Base-by-base conservation (phyloP, 1,140 invertebrate species). In the Drepana arcuata region DNA sequence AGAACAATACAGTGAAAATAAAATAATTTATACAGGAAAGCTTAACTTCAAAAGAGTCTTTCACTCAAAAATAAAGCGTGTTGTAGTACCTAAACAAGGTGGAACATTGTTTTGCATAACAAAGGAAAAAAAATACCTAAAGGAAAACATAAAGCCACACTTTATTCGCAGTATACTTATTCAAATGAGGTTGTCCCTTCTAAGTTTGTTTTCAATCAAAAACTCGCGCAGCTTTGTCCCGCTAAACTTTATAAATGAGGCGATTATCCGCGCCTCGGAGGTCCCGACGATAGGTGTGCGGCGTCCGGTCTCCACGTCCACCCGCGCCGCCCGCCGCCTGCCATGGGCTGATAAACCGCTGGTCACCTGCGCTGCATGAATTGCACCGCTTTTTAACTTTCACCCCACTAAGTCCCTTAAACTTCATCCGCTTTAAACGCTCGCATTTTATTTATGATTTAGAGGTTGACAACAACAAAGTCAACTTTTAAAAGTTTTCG, bases 171-270 rank as follows among this genome's bases (percentile, higher is more conserved):
- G 69, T 77, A 82, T 82, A 82, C 78, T 82, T 82, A 82, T 82
- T 82, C 74, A 82, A 82, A 82, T 82, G 74, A 82, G 68, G 64
- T 71, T 73, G 77, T 79, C 74, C 74, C 78, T 82, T 75, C 74
- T 78, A 79, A 82, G 78, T 81, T 81, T 81, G 68, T 81, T 81
- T 81, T 81, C 77, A 81, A 81, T 81, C 77, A 81, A 79, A 79
- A 81, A 77, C 72, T 77, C 70, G 52, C 64, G 57, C 66, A 75
- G 73, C 70, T 74, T 77, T 77, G 72, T 73, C 62, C 61, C 59
- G 74, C 61, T 81, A 78, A 81, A 77, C 77, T 81, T 81, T 81
- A 81, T 78, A 78, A 78, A 81, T 78, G 73, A 77, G 72, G 58
- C 77, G 77, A 81, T 81, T 81, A 81, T 81, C 77, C 73, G 48